These are phyloP conservation scores for Drosophila suboccidentalis DNA, from an alignment of 2,888 invertebrate species.

Conservation along the genomic window DNA sequence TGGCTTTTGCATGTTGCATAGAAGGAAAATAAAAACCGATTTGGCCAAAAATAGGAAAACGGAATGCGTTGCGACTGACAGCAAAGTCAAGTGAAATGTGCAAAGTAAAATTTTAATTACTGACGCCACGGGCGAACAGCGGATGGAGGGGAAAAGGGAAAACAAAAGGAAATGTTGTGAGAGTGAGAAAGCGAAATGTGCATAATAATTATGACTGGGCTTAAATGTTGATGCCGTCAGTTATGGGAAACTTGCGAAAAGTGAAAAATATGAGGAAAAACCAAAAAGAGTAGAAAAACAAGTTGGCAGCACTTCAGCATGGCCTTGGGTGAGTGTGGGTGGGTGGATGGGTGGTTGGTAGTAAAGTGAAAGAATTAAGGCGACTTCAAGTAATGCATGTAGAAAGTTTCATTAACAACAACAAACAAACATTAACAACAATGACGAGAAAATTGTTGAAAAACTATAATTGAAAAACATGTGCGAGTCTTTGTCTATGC, in stretches of 20 bases:
- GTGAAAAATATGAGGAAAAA: constrained; percentile 43
- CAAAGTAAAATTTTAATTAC: constrained; percentile 67
- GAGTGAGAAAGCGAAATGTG: constrained; percentile 64
- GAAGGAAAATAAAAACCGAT: constrained; percentile 21
- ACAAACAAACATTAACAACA: constrained; percentile 61
- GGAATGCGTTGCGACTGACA: constrained; percentile 30
- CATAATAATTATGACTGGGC: constrained; percentile 72
- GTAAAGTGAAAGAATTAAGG: constrained; percentile 55
- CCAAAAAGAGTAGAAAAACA: constrained; percentile 16
- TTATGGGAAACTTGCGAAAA: constrained; percentile 56
- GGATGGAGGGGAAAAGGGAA: neutral
- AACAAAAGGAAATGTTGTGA: constrained; percentile 45
- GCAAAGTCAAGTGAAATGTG: constrained; percentile 58
- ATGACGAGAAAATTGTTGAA: constrained; percentile 76
- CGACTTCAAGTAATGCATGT: constrained; percentile 51
- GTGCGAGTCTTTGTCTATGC: constrained; percentile 4
- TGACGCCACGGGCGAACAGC: constrained; percentile 13
- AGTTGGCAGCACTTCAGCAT: constrained; percentile 34
- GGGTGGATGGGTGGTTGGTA: constrained; percentile 11
- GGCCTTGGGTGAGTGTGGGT: constrained; percentile 44
- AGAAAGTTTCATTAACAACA: constrained; percentile 69
- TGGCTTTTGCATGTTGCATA: constrained; percentile 9
- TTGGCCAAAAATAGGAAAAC: constrained; percentile 14
- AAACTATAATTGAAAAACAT: constrained; percentile 73
- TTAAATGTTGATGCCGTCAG: constrained; percentile 56